phyloP scores from a whole-genome alignment of 2,113 vertebrate genomes.

The Garra rufa region DNA sequence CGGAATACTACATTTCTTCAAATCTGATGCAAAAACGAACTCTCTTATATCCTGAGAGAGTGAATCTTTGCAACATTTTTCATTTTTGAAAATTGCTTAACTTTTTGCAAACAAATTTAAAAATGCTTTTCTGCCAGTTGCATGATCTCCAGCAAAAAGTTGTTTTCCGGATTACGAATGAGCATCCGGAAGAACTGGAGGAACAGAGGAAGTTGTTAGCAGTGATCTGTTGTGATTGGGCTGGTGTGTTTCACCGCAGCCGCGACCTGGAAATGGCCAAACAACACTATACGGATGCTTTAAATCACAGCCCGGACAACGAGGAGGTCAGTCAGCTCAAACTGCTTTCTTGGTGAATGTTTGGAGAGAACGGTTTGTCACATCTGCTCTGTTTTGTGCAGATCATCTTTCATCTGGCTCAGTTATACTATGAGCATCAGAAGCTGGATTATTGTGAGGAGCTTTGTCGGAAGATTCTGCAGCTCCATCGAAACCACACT shows the following conservation, averaged over 20 bases:
- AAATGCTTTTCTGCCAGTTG: constrained; percentile 61
- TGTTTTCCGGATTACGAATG: constrained; percentile 58
- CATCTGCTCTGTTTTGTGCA: constrained; percentile 48
- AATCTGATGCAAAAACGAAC: no score
- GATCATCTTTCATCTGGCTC: constrained; percentile 70
- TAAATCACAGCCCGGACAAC: constrained; percentile 58
- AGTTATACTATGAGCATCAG: constrained; percentile 71
- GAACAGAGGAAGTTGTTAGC: constrained; percentile 68
- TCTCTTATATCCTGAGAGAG: no score
- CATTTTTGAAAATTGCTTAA: no score
- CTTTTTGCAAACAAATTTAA: neutral
- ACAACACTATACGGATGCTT: constrained; percentile 64
- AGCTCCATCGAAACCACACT: constrained; percentile 59
- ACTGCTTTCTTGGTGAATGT: no score
- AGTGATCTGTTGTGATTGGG: constrained; percentile 66
- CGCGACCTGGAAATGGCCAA: constrained; percentile 56
- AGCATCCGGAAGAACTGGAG: constrained; percentile 67
- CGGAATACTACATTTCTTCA: no score
- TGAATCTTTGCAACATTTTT: no score
- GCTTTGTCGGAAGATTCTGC: constrained; percentile 67
- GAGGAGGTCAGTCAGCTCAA: constrained; percentile 55
- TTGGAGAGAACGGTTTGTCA: neutral
- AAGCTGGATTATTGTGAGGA: constrained; percentile 73
- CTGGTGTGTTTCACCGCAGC: constrained; percentile 61
- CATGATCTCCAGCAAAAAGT: constrained; percentile 70